A percentile compares a stretch with the other conserved stretches of the same genome.
Evolutionary conservation across 1,140 invertebrate genomes (phyloP).

Genomic region (Drosophila lacteicornis): DNA sequence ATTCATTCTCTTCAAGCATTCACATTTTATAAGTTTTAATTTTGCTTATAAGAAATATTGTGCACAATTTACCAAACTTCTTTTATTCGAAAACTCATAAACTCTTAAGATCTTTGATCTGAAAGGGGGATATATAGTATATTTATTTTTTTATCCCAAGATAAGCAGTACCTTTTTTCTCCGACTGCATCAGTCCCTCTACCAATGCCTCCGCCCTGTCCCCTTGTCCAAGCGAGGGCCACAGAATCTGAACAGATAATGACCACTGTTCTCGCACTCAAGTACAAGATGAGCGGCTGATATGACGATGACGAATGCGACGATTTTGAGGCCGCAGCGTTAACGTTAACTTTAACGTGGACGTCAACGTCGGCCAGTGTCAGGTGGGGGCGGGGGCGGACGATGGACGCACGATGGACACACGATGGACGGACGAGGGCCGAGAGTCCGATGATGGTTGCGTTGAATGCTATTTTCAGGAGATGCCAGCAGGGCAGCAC

Average conservation of each 20-base stretch:
- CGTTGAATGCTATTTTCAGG: slow-evolving; percentile 36
- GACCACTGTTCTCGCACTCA: slow-evolving; percentile 77
- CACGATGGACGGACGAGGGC: slow-evolving; percentile 4
- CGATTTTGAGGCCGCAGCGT: slow-evolving; percentile 63
- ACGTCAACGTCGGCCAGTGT: slow-evolving; percentile 23
- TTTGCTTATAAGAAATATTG: too few relatives aligned
- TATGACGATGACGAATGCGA: slow-evolving; percentile 78
- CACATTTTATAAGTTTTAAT: too few relatives aligned
- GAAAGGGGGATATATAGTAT: accelerated
- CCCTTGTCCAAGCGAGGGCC: slow-evolving; percentile 15
- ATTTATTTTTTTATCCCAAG: neutral
- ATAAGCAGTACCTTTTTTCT: neutral
- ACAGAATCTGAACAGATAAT: slow-evolving; percentile 76
- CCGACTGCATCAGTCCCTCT: slow-evolving; percentile 1
- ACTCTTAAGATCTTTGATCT: neutral
- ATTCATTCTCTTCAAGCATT: too few relatives aligned
- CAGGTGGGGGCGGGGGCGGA: slow-evolving; percentile 27
- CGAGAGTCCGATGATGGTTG: slow-evolving; percentile 53
- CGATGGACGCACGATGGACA: neutral
- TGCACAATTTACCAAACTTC: too few relatives aligned
- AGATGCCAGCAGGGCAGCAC: slow-evolving; percentile 23
- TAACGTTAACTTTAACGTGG: slow-evolving; percentile 29
- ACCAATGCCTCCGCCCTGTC: neutral
- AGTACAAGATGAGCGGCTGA: slow-evolving; percentile 76
- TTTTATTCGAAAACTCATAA: too few relatives aligned